Evolutionary conservation across 2,888 invertebrate species (phyloP).

Genomic region (Orthosia gracilis): DNA sequence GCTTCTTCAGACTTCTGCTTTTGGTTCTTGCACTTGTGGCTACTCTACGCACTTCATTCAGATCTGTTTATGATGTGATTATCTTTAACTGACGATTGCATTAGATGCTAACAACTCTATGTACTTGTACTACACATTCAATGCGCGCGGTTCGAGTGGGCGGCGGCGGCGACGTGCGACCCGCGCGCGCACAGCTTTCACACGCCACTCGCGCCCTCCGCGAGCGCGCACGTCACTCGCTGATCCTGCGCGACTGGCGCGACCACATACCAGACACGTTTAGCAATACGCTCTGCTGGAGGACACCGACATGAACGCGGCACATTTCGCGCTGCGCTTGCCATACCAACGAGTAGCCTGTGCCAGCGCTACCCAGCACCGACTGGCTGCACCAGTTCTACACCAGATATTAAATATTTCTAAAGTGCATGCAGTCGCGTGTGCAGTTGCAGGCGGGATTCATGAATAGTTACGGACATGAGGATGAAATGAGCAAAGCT

Average conservation of each 20-base stretch:
- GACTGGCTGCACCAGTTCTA: not conserved
- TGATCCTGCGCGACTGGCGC: conserved; percentile 27
- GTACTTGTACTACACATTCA: too few species aligned
- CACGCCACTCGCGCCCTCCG: conserved; percentile 44
- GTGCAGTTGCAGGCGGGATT: too few species aligned
- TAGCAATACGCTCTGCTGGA: conserved; percentile 23
- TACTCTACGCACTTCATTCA: too few species aligned
- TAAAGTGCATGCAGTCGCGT: not conserved
- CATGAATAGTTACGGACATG: too few species aligned
- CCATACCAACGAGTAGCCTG: conserved; percentile 21
- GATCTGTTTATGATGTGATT: too few species aligned
- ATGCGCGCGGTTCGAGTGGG: not conserved
- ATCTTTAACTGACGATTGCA: too few species aligned
- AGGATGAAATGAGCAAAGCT: too few species aligned
- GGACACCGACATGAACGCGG: conserved; percentile 5
- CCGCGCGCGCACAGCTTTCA: conserved; percentile 41
- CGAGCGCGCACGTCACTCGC: conserved; percentile 11
- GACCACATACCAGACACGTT: conserved; percentile 17
- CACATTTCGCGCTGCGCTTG: not conserved
- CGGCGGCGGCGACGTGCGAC: conserved; percentile 49
- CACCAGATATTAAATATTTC: not conserved
- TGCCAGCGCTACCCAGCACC: not conserved
- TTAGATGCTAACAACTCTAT: too few species aligned
- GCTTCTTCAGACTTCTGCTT: too few species aligned
- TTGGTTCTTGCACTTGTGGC: too few species aligned